These are phyloP conservation scores for Synanceia verrucosa DNA, from an alignment of 2,797 vertebrate genomes.

Conservation along the genomic window DNA sequence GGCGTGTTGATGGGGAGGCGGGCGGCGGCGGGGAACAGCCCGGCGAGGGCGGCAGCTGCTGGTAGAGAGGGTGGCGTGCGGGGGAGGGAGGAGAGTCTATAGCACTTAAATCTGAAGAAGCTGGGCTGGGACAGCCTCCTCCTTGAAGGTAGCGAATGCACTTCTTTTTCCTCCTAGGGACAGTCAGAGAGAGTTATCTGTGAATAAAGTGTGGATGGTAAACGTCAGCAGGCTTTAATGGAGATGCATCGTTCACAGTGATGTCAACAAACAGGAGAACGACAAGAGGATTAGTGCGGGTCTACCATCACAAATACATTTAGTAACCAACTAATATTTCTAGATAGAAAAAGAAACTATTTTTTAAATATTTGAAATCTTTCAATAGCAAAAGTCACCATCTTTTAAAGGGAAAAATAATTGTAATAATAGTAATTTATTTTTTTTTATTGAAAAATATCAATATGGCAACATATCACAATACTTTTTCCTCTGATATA, in stretches of 20 bases:
- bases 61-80: conserved; percentile 54
- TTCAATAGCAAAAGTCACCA: too few species aligned
- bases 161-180: conserved; percentile 99
- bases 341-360: too few species aligned
- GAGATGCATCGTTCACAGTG: conserved; percentile 60
- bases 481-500: too few species aligned
- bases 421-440: too few species aligned
- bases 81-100: conserved; percentile 91
- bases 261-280: conserved; percentile 54
- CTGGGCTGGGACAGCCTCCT: conserved; percentile 95
- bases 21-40: conserved; percentile 59
- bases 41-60: conserved; percentile 45
- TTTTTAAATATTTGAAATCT: too few species aligned
- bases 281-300: conserved; percentile 20
- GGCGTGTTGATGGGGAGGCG: conserved; percentile 36
- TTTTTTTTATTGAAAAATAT: too few species aligned
- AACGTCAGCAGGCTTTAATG: conserved; percentile 81
- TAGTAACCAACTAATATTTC: too few species aligned
- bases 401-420: too few species aligned
- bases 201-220: conserved; percentile 91
- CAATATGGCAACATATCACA: too few species aligned
- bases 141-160: conserved; percentile 99
- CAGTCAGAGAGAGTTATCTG: conserved; percentile 95
- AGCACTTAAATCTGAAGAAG: conserved; percentile 99
- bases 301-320: too few species aligned